A percentile compares a stretch with the other conserved stretches of the same genome.
phyloP scores from a whole-genome alignment of 2,113 vertebrate species.

The Tachysurus fulvidraco region DNA sequence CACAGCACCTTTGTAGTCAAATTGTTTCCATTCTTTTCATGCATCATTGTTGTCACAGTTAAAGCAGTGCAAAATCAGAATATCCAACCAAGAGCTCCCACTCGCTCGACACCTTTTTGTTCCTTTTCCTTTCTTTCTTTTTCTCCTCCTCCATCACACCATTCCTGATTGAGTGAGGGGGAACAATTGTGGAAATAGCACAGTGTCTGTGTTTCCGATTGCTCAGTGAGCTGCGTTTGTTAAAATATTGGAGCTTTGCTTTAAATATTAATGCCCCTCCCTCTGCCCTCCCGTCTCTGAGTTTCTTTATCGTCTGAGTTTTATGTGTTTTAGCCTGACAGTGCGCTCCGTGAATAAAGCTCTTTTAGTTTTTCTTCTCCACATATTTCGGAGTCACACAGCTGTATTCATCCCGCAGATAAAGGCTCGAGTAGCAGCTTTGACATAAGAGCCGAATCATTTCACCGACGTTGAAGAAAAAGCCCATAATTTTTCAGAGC shows the following conservation, averaged over 20 bases:
- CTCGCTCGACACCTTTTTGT: constrained; percentile 38
- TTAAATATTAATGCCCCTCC: constrained; percentile 54
- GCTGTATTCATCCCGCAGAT: constrained; percentile 39
- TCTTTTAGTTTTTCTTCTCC: constrained; percentile 37
- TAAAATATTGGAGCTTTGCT: constrained; percentile 40
- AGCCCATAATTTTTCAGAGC: constrained; percentile 7
- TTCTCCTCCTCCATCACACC: constrained; percentile 15
- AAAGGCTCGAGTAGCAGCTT: constrained; percentile 37
- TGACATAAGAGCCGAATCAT: constrained; percentile 23
- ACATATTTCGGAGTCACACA: constrained; percentile 30
- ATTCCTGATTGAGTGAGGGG: constrained; percentile 29
- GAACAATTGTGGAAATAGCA: constrained; percentile 14
- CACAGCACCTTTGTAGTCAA: constrained; percentile 51
- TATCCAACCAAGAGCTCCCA: constrained; percentile 57
- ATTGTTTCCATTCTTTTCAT: constrained; percentile 69
- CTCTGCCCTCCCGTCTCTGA: background rate
- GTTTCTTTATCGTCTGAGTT: constrained; percentile 32
- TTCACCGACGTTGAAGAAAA: constrained; percentile 12
- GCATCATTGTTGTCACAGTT: constrained; percentile 69
- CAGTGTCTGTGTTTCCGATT: constrained; percentile 10
- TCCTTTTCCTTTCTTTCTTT: constrained; percentile 1
- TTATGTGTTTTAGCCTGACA: constrained; percentile 12
- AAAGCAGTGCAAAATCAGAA: constrained; percentile 67
- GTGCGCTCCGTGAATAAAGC: constrained; percentile 14
- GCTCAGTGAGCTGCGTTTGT: constrained; percentile 23